Evolutionary conservation across 2,888 invertebrate genomes (phyloP).

Genomic region (Reticulitermes lucifugus): DNA sequence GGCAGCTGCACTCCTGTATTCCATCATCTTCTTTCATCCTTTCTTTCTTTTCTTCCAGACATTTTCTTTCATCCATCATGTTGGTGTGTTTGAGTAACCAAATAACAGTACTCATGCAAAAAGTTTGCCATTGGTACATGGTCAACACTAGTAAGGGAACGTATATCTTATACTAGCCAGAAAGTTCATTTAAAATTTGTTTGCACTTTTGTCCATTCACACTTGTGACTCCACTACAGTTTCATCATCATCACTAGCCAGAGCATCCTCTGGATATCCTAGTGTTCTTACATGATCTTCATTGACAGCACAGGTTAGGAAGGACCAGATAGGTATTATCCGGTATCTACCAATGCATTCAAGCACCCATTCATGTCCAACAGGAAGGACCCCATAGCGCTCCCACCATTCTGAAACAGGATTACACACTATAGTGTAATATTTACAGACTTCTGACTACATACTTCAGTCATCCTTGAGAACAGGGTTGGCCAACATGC

Average conservation of each 20-base stretch:
- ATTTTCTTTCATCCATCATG: too few species aligned
- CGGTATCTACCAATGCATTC: conserved; percentile 35
- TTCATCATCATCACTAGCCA: conserved; percentile 23
- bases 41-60: too few species aligned
- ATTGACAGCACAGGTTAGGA: neutral
- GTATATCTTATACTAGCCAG: too few species aligned
- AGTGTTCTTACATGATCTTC: neutral
- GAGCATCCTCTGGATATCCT: conserved; percentile 11
- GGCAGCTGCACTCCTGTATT: too few species aligned
- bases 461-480: too few species aligned
- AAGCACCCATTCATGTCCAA: conserved; percentile 31
- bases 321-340: conserved; percentile 20
- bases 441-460: neutral
- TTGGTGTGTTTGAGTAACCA: too few species aligned
- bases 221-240: conserved; percentile 13
- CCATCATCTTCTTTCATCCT: too few species aligned
- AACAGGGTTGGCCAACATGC: too few species aligned
- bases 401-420: conserved; percentile 35
- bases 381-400: neutral
- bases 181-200: neutral
- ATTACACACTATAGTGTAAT: neutral
- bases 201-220: neutral
- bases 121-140: too few species aligned
- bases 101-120: too few species aligned
- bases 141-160: too few species aligned